Conservation (phyloP, 2,113 vertebrate genomes). For the Nicator chloris region DNA sequence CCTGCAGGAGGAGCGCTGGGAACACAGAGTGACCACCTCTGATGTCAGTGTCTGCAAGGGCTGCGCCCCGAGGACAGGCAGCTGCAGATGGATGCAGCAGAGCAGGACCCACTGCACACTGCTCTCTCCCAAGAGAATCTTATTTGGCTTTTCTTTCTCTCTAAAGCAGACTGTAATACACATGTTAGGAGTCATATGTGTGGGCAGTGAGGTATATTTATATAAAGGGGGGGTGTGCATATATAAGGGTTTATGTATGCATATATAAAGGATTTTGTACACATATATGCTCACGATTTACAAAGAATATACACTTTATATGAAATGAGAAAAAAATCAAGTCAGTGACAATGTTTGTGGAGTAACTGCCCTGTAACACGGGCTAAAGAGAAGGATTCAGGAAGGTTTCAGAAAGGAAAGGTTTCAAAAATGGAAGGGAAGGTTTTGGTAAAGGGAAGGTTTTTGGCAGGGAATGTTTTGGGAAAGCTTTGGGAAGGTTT, state of each 20-base stretch:
- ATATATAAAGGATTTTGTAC: no score
- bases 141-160: background rate
- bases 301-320: background rate
- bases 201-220: no score
- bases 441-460: no score
- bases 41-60: accelerated
- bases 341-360: background rate
- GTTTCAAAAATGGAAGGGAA: no score
- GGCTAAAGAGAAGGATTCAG: background rate
- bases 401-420: no score
- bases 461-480: no score
- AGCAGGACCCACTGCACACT: accelerated
- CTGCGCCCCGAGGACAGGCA: accelerated
- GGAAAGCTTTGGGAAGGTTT: no score
- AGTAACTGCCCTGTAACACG: background rate
- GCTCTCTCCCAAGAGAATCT: no score
- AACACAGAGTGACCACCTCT: background rate
- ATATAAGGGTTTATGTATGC: background rate
- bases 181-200: background rate
- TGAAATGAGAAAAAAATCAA: background rate
- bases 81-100: background rate
- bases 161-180: background rate
- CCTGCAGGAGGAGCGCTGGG: background rate
- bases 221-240: no score
- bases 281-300: no score